A percentile compares a stretch with the other conserved stretches of the same genome.
Conservation (phyloP, 2,888 invertebrate genomes). For the Noctua janthina region DNA sequence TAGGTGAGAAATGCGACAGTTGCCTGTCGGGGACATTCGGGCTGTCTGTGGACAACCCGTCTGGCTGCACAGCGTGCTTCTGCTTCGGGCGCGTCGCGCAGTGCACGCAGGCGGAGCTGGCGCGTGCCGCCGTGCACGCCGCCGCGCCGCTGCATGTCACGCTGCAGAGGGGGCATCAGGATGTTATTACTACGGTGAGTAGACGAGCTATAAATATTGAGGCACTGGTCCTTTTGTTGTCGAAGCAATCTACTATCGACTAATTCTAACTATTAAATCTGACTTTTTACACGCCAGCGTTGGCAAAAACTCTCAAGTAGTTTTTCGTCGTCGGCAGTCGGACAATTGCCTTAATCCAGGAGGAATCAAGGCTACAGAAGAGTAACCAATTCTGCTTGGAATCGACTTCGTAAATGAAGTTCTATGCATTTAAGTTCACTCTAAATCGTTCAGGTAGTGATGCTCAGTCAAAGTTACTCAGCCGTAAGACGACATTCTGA, state of each 20-base stretch:
- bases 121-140: constrained; percentile 95
- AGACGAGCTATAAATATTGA: no score
- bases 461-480: background rate
- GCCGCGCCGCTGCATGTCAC: constrained; percentile 89
- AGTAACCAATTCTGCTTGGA: background rate
- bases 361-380: background rate
- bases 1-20: constrained; percentile 95
- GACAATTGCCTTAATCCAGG: background rate
- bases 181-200: constrained; percentile 74
- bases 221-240: no score
- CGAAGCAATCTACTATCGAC: no score
- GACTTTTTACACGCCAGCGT: no score
- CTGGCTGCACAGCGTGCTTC: constrained; percentile 98
- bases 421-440: background rate
- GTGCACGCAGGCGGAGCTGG: constrained; percentile 95
- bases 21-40: constrained; percentile 97
- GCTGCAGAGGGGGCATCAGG: constrained; percentile 70
- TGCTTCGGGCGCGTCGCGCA: constrained; percentile 96
- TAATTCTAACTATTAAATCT: no score
- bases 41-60: constrained; percentile 93
- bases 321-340: background rate
- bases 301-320: no score
- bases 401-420: background rate
- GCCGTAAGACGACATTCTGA: background rate
- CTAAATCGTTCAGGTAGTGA: no score